Percentiles rank a stretch among this genome's conserved stretches.
phyloP scores from a whole-genome alignment of 2,113 vertebrate genomes.

The Axis porcinus region DNA sequence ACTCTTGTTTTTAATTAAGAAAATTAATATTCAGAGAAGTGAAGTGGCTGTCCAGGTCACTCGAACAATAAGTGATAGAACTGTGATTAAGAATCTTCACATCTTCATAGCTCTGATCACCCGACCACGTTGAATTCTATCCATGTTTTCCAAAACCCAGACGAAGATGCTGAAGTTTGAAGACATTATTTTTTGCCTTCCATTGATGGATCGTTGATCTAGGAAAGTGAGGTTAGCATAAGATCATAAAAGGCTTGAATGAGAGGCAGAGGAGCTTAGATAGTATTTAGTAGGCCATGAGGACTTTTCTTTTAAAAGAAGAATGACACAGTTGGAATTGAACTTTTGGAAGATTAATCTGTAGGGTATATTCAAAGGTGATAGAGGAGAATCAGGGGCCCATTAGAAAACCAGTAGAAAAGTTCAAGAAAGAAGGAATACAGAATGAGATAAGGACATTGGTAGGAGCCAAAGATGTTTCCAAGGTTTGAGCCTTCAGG shows the following conservation, averaged over 20 bases:
- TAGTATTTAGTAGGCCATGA: not conserved
- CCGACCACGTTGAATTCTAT: not conserved
- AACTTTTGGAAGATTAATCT: not conserved
- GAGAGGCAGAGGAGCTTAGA: not conserved
- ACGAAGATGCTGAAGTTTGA: not conserved
- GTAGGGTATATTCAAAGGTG: not conserved
- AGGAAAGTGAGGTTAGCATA: not conserved
- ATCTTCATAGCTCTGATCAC: not conserved
- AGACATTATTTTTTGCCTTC: not conserved
- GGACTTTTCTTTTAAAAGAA: not conserved
- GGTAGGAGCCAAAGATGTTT: not conserved
- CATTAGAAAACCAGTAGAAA: not conserved
- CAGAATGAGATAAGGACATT: not conserved
- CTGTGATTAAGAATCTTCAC: not conserved
- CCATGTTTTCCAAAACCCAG: not conserved
- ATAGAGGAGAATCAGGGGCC: not conserved
- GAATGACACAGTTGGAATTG: not conserved
- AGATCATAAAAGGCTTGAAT: not conserved
- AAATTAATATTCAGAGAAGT: not conserved
- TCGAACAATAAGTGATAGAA: not conserved
- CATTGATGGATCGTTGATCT: not conserved
- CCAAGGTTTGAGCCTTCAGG: not conserved
- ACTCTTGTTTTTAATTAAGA: not conserved
- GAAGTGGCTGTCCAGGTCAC: not conserved
- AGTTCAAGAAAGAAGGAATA: not conserved